A percentile compares a stretch with the other conserved stretches of the same genome.
Evolutionary conservation across 2,797 vertebrate genomes (phyloP).

Genomic region (Lithobates sylvaticus): DNA sequence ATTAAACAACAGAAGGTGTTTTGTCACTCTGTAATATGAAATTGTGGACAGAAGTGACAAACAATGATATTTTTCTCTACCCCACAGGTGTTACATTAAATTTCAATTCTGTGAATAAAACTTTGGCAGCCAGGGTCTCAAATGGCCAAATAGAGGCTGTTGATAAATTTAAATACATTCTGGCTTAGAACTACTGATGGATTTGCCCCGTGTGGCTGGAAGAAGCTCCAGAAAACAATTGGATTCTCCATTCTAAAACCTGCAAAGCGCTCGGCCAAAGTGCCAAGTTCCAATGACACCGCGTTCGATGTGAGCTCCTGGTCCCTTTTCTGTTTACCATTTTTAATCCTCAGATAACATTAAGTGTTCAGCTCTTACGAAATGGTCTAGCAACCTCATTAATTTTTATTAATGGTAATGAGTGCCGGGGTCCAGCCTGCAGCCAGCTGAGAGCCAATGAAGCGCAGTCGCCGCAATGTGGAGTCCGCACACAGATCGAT

Average conservation of each 20-base stretch:
- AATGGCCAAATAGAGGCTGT: conserved; percentile 30
- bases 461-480: conserved; percentile 17
- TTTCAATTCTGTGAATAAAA: conserved; percentile 14
- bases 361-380: conserved; percentile 32
- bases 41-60: neutral
- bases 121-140: conserved; percentile 18
- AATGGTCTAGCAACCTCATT: conserved; percentile 42
- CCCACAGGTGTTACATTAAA: conserved; percentile 17
- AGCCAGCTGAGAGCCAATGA: conserved; percentile 43
- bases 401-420: conserved; percentile 58
- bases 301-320: conserved; percentile 7
- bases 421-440: conserved; percentile 16
- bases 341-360: conserved; percentile 48
- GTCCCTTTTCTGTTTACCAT: conserved; percentile 25
- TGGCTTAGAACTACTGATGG: conserved; percentile 10
- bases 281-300: conserved; percentile 11
- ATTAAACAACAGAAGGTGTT: neutral
- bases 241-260: conserved; percentile 18
- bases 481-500: neutral
- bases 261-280: conserved; percentile 5
- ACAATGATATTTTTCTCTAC: neutral
- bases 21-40: neutral
- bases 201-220: conserved; percentile 28
- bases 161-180: conserved; percentile 23
- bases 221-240: conserved; percentile 44